Base-by-base conservation (phyloP, 2,797 vertebrate species). In the Rhynchonycteris naso region DNA sequence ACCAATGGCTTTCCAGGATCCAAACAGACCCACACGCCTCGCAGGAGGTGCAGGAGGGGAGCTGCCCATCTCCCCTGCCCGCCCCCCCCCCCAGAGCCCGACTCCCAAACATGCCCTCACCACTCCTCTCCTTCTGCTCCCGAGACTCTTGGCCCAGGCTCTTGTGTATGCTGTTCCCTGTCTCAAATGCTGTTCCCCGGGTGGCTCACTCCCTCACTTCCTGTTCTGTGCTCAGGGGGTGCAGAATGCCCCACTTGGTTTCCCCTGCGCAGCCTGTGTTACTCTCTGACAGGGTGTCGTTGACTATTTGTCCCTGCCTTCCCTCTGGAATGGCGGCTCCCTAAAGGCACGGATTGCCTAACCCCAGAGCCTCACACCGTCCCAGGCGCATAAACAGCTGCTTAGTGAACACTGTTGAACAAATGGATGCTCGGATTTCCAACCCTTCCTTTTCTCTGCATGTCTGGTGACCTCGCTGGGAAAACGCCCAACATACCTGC, bases 401-500 rank as follows among this genome's bases (percentile, higher is more conserved):
- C 94, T 90, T 94, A 63, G 56, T 81, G 72, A 85, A 93, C 87
- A 95, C 93, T 95, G 91, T 50, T 90, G 82, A 88, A 86, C 85
- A 86, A 93, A 92, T 81, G 92, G 68, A 94, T 88, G 33, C 30
- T 16, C 16, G 95, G 92, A 93, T 97, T 96, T 92, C 75, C 74
- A 93, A 12, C 30, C 71, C 15, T 93, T 96, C 95, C 92, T 97
- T 97, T 86, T 92, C 78, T 94, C 69, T 71, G 90, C 59, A 52
- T 88, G 81, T 95, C 95, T 72, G 72, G 24, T 93, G 93, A 96
- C 47, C 93, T 96, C 96, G 89, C 93, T 94, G 95, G 94, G 90
- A 96, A 85, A 88, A 68, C 50, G 78, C 95, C 93, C 96, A 96
- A 52, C 81, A 82, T 71, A 50, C 85, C 54, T 71, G 79, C 33